phyloP scores from a whole-genome alignment of 2,888 invertebrate genomes.

The Eupithecia exiguata region DNA sequence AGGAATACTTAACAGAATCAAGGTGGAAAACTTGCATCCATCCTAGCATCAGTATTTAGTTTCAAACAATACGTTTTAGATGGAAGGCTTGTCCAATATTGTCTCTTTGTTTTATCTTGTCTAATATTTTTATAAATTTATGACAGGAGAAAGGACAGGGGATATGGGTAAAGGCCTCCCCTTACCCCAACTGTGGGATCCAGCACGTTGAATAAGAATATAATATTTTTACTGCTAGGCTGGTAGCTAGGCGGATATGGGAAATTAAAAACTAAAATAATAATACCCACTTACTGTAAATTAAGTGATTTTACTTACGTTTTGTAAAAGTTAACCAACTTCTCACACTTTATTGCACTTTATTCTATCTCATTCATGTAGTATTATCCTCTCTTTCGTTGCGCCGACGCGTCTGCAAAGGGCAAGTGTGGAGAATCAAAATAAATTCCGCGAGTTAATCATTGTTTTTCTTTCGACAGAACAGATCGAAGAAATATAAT shows the following conservation, averaged over 20 bases:
- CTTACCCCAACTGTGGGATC: too few relatives aligned
- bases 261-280: too few relatives aligned
- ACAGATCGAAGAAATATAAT: slow-evolving; percentile 11
- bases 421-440: slow-evolving; percentile 38
- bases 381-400: slow-evolving; percentile 54
- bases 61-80: background rate
- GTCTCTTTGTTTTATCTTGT: background rate
- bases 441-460: slow-evolving; percentile 18
- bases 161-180: too few relatives aligned
- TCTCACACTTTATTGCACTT: too few relatives aligned
- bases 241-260: too few relatives aligned
- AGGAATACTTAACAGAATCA: background rate
- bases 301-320: too few relatives aligned
- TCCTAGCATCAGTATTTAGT: background rate
- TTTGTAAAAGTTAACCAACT: too few relatives aligned
- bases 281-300: too few relatives aligned
- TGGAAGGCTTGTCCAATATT: background rate
- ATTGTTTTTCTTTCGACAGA: slow-evolving; percentile 18
- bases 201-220: background rate
- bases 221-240: background rate
- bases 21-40: background rate
- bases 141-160: too few relatives aligned
- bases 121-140: background rate
- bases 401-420: slow-evolving; percentile 70
- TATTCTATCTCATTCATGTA: slow-evolving; percentile 21